These are phyloP conservation scores for Clarias fuscus DNA, from an alignment of 2,797 vertebrate genomes.

Conservation along the genomic window DNA sequence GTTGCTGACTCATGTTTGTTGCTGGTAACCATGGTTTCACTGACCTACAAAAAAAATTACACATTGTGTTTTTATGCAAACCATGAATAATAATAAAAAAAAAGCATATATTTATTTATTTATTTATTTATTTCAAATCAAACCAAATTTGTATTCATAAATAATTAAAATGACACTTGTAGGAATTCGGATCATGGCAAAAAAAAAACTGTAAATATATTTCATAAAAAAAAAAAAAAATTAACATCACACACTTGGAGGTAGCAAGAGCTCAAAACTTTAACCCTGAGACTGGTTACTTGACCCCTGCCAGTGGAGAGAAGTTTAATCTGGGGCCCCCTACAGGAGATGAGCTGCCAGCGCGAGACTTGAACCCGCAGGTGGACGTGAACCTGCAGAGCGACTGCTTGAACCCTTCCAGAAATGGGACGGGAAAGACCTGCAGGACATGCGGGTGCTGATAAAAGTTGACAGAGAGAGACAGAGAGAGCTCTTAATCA, in stretches of 20 bases:
- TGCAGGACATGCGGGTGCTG: constrained; percentile 87
- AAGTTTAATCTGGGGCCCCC: constrained; percentile 89
- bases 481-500: not conserved
- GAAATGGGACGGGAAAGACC: constrained; percentile 85
- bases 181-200: too few relatives aligned
- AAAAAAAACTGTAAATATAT: too few relatives aligned
- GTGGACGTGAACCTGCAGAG: constrained; percentile 88
- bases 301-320: constrained; percentile 85
- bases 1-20: too few relatives aligned
- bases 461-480: constrained; percentile 81
- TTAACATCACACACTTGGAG: constrained; percentile 62
- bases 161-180: too few relatives aligned
- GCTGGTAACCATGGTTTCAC: too few relatives aligned
- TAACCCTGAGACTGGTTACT: constrained; percentile 87
- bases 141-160: too few relatives aligned
- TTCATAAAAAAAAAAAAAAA: too few relatives aligned
- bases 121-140: too few relatives aligned
- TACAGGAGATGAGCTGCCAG: constrained; percentile 86
- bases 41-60: too few relatives aligned
- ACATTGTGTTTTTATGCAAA: too few relatives aligned
- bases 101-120: too few relatives aligned
- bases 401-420: constrained; percentile 93
- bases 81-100: too few relatives aligned
- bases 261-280: constrained; percentile 90
- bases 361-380: constrained; percentile 82